Evolutionary conservation across 92 coral and sea anemone genomes (phyloP), one percentile per base, ranked within the genome.

Genomic region (Scolanthus callimorphus): DNA sequence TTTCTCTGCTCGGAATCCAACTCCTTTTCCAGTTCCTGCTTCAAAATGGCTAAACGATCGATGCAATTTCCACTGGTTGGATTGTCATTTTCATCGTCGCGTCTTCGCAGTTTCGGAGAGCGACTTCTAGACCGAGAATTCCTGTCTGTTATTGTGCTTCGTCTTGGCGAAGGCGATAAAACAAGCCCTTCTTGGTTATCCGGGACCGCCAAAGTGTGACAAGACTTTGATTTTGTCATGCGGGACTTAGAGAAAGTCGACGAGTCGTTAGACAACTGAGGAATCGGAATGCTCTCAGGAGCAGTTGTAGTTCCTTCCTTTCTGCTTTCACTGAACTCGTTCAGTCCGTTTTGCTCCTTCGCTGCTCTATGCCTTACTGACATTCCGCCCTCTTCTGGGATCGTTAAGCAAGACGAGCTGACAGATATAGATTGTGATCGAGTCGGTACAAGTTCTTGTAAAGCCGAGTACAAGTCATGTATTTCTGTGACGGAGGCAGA

Each of bases 401-500:
- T 45, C 1, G 31, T 28, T 41, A 19, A 17, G 4, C 46, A 21
- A n/a, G 65, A 9, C 17, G 51, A 21, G n/a, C n/a, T n/a, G 19
- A 56, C 11, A 28, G 75, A 4, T 20, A 1, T 26, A 19, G 58
- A 52, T 49, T 57, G 71, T 10, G 49, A 41, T 50, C 59, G 62
- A 34, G 71, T 49, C 34, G 96, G 90, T 4, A 83, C 96, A 34
- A 87, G 96, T 71, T 66, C 86, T 46, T 87, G 96, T 3, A 87
- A 67, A 26, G 85, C 96, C 2, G 80, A 62, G 55, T 78, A 87
- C 25, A 87, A 61, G 44, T 87, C 83, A 21, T 67, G 53, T 39
- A 87, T 78, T 51, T 87, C 83, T 25, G 63, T 65, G 20, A 83
- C 90, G 1, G 90, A 83, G 15, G 96, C 96, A 4, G 96, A 87